Evolutionary conservation across 2,888 invertebrate species (phyloP).

Genomic region (Xestoiulus laeticollis): DNA sequence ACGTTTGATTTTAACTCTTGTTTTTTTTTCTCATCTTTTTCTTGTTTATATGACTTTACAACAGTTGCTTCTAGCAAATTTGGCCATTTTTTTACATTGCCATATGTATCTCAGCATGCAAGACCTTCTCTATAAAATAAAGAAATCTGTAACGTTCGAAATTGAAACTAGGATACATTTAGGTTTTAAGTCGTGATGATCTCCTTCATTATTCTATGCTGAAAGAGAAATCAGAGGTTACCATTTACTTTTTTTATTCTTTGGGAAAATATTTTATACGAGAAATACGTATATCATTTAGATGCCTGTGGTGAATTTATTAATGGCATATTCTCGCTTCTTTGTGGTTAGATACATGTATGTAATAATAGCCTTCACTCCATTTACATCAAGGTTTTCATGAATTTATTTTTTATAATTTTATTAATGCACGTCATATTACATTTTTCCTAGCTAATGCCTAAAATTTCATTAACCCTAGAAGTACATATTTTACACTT

Average conservation of each 20-base stretch:
- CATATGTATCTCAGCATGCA: not conserved
- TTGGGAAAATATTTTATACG: not conserved
- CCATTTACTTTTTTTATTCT: not conserved
- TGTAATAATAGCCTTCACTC: not conserved
- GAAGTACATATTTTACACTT: not conserved
- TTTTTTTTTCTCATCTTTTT: not conserved
- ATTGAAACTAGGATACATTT: not conserved
- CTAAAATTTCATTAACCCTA: not conserved
- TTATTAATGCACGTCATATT: not conserved
- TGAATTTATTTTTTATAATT: not conserved
- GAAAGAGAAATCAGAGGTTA: not conserved
- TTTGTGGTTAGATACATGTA: not conserved
- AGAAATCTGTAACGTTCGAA: not conserved
- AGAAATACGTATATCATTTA: not conserved
- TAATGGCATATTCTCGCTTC: not conserved
- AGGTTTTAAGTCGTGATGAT: not conserved
- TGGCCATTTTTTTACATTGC: not conserved
- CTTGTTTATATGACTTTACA: not conserved
- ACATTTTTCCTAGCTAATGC: not conserved
- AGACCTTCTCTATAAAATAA: not conserved
- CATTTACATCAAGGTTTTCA: not conserved
- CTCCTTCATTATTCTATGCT: not conserved
- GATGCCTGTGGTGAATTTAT: not conserved
- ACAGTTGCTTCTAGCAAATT: not conserved
- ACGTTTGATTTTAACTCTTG: not conserved